These are phyloP conservation scores for Centruroides sculpturatus DNA, from an alignment of 1,140 invertebrate genomes.

Conservation along the genomic window DNA sequence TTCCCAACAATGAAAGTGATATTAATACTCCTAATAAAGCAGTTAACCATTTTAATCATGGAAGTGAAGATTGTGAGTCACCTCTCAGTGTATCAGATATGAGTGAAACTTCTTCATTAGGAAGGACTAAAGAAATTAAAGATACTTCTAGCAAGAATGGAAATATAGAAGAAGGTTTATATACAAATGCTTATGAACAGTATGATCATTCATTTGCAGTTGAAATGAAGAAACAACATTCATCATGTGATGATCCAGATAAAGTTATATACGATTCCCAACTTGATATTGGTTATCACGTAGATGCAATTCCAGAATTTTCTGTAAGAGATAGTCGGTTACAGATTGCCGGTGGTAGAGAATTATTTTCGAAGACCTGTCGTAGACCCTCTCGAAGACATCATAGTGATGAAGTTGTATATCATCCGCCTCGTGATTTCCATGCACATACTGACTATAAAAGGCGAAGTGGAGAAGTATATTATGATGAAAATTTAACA, in stretches of 20 bases:
- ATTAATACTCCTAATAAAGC: no score
- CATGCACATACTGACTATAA: conserved; percentile 30
- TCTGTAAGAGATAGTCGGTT: conserved; percentile 44
- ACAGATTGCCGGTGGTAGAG: conserved; percentile 71
- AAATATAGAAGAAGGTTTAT: no score
- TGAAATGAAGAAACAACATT: no score
- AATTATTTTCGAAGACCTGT: conserved; percentile 67
- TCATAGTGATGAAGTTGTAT: conserved; percentile 38
- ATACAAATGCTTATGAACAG: no score
- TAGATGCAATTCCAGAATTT: neutral
- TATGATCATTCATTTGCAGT: no score
- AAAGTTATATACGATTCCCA: conserved; percentile 10
- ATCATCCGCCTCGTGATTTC: conserved; percentile 36
- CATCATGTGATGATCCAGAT: neutral
- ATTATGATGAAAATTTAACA: conserved; percentile 16
- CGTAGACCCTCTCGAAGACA: conserved; percentile 59
- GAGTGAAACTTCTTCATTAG: no score
- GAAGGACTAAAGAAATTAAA: no score
- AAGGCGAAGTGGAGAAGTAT: conserved; percentile 14
- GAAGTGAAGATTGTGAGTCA: no score
- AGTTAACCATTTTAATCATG: no score
- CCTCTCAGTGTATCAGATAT: no score
- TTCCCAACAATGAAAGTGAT: no score
- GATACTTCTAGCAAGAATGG: no score
- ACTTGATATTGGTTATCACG: conserved; percentile 11